A percentile compares a stretch with the other conserved stretches of the same genome.
Evolutionary conservation across 2,888 invertebrate genomes (phyloP).

Genomic region (Tribolium freemani): DNA sequence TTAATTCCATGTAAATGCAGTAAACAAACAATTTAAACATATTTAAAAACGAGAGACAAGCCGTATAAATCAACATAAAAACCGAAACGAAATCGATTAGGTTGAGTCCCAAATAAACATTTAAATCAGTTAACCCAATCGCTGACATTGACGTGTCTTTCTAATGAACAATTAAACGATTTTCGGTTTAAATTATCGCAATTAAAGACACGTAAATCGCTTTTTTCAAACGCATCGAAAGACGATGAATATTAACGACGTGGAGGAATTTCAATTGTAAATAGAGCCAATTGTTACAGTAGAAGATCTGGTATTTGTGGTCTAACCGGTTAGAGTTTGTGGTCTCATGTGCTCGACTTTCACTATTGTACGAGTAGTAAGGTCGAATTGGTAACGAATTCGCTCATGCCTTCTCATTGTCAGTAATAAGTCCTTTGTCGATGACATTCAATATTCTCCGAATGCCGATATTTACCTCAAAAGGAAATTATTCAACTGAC

Average conservation of each 20-base stretch:
- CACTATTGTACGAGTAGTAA: constrained; percentile 55
- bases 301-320: constrained; percentile 59
- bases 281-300: constrained; percentile 56
- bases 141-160: constrained; percentile 35
- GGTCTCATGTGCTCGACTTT: constrained; percentile 58
- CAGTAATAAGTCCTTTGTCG: constrained; percentile 50
- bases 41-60: constrained; percentile 29
- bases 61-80: constrained; percentile 34
- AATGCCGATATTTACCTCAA: constrained; percentile 49
- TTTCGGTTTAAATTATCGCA: constrained; percentile 42
- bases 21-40: constrained; percentile 38
- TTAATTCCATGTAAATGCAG: constrained; percentile 37
- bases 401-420: constrained; percentile 43
- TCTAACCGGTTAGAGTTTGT: constrained; percentile 55
- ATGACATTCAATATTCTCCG: constrained; percentile 53
- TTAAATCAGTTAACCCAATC: constrained; percentile 35
- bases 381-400: constrained; percentile 56
- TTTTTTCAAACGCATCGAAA: constrained; percentile 36
- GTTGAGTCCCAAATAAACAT: constrained; percentile 14
- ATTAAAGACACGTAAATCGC: constrained; percentile 47
- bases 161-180: constrained; percentile 45
- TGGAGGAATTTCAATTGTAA: constrained; percentile 51
- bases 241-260: constrained; percentile 45
- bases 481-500: constrained; percentile 30
- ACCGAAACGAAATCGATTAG: constrained; percentile 30